Percentiles rank a stretch among this genome's conserved stretches.
Conservation (phyloP, 2,113 vertebrate species). For the Theristicus caerulescens region DNA sequence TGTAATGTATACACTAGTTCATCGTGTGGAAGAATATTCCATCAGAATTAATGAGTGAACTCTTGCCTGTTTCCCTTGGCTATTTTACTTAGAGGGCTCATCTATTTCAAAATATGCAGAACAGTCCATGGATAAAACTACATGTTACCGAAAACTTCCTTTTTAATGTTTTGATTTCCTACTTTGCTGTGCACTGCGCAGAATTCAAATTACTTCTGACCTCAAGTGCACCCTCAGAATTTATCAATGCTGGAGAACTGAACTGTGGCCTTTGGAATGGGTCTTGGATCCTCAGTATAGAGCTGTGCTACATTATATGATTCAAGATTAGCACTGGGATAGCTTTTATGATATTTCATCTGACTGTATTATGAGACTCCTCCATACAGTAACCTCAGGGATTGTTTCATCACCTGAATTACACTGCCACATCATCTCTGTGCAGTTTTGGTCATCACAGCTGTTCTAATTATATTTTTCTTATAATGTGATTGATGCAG, state of each 20-base stretch:
- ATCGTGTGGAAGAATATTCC: neutral
- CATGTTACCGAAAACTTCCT: neutral
- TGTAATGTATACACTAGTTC: fast-evolving
- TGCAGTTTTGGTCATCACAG: neutral
- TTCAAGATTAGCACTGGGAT: neutral
- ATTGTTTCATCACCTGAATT: neutral
- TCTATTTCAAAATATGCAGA: neutral
- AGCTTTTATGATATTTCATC: neutral
- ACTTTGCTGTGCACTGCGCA: neutral
- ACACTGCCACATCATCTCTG: neutral
- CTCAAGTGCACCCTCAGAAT: neutral
- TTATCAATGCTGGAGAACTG: neutral
- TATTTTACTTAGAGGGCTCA: neutral
- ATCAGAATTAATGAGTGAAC: neutral
- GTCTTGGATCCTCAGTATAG: neutral
- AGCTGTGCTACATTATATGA: neutral
- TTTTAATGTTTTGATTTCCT: neutral
- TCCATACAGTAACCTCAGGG: neutral
- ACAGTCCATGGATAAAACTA: neutral
- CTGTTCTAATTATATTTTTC: neutral
- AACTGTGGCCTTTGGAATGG: neutral
- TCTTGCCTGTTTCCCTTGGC: neutral
- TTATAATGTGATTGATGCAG: neutral
- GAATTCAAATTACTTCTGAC: neutral
- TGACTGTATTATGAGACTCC: neutral